Conservation (phyloP, 2,797 vertebrate species). For the Anniella stebbinsi region DNA sequence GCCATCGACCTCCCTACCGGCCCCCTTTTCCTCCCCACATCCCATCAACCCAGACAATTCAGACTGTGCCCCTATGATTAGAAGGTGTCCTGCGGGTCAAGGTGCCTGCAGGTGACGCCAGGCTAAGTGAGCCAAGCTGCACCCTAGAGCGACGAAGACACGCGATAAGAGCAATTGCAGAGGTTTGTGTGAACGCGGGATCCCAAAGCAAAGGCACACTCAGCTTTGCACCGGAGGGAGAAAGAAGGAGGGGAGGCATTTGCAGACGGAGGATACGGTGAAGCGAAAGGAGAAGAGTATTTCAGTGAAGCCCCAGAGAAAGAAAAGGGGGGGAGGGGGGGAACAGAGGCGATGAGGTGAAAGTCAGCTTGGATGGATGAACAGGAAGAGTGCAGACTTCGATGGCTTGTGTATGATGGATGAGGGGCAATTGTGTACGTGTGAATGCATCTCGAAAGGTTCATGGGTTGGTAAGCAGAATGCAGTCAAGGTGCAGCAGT, state of each 20-base stretch:
- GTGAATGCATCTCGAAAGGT: not conserved
- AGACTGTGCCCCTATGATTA: too few species aligned
- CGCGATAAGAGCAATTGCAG: too few species aligned
- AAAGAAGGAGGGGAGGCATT: not conserved
- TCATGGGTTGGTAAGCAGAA: too few species aligned
- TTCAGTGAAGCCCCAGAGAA: too few species aligned
- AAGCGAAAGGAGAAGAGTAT: not conserved
- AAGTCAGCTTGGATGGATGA: not conserved
- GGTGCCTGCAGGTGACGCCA: not conserved
- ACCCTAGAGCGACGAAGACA: not conserved
- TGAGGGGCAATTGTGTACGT: not conserved
- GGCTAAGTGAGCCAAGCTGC: not conserved
- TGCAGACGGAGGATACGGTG: not conserved
- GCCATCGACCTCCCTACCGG: too few species aligned
- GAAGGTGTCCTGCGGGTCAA: too few species aligned
- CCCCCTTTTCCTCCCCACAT: not conserved
- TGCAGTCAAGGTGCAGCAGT: rapidly evolving
- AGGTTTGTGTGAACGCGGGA: too few species aligned
- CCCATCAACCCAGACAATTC: too few species aligned
- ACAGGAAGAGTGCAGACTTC: not conserved
- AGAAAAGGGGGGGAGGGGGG: too few species aligned
- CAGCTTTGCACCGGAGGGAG: not conserved
- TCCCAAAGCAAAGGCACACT: not conserved
- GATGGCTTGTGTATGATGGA: not conserved
- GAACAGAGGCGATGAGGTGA: not conserved